Conservation (phyloP, 2,888 invertebrate genomes). For the Aleiodes testaceus region DNA sequence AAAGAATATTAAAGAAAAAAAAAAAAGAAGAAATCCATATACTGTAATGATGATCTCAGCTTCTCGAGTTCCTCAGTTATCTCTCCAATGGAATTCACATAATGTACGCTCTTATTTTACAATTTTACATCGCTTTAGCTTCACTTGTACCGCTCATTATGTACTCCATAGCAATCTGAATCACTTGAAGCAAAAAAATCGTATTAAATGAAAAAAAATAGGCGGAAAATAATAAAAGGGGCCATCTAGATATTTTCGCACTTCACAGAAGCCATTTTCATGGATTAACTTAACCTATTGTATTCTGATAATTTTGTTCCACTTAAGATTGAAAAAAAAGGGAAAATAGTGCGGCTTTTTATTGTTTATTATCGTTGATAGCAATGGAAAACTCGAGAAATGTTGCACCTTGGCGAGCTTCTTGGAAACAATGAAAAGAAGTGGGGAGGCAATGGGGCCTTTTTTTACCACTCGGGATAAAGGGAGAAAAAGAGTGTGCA, state of each 20-base stretch:
- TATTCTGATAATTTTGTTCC: constrained; percentile 4
- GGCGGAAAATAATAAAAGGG: neutral
- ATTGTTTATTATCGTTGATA: constrained; percentile 20
- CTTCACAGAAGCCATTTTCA: constrained; percentile 11
- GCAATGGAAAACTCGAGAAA: constrained; percentile 24
- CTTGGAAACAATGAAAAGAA: constrained; percentile 11
- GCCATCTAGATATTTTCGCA: constrained; percentile 28
- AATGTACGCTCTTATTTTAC: constrained; percentile 18
- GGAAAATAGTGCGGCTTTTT: neutral
- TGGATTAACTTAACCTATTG: constrained; percentile 18
- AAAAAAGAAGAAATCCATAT: constrained; percentile 5
- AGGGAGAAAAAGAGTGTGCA: neutral
- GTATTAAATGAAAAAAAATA: neutral
- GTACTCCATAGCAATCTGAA: constrained; percentile 9
- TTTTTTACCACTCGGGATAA: no score
- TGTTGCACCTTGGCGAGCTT: constrained; percentile 18
- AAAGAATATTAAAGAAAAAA: neutral
- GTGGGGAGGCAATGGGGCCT: neutral
- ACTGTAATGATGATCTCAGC: constrained; percentile 25
- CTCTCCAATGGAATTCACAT: constrained; percentile 12
- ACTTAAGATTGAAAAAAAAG: neutral
- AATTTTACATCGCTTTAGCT: constrained; percentile 9
- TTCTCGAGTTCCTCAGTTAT: constrained; percentile 10
- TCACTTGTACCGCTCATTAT: constrained; percentile 20
- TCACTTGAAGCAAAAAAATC: neutral